phyloP scores from a whole-genome alignment of 2,113 vertebrate species.

The Chiloscyllium plagiosum region DNA sequence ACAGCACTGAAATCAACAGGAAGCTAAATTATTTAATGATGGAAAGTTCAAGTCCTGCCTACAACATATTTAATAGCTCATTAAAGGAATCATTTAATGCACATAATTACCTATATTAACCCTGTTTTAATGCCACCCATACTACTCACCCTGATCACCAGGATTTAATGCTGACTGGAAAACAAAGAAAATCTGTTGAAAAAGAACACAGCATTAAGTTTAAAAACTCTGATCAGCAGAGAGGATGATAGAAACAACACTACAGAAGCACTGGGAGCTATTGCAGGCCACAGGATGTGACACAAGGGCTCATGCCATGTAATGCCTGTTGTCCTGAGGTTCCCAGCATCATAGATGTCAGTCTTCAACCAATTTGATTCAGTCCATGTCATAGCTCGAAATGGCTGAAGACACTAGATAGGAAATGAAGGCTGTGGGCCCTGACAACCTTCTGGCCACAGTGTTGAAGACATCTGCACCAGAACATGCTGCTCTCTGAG shows the following conservation, averaged over 20 bases:
- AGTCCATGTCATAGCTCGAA: too few relatives aligned
- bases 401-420: too few relatives aligned
- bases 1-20: background rate
- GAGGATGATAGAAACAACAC: background rate
- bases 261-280: too few relatives aligned
- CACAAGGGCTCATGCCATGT: too few relatives aligned
- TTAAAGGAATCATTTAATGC: background rate
- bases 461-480: too few relatives aligned
- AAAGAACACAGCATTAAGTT: conserved; percentile 15
- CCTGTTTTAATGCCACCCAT: background rate
- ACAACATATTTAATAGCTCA: background rate
- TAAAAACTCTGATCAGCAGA: background rate
- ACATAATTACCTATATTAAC: background rate
- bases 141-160: conserved; percentile 56
- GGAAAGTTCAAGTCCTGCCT: background rate
- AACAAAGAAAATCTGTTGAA: conserved; percentile 59
- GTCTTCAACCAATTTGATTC: too few relatives aligned
- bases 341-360: too few relatives aligned
- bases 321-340: too few relatives aligned
- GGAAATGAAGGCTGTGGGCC: too few relatives aligned
- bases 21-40: background rate
- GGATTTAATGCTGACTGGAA: conserved; percentile 66
- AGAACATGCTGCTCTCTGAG: too few relatives aligned
- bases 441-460: too few relatives aligned
- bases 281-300: too few relatives aligned